Evolutionary conservation across 2,113 vertebrate species (phyloP).

Genomic region (Corapipo altera): DNA sequence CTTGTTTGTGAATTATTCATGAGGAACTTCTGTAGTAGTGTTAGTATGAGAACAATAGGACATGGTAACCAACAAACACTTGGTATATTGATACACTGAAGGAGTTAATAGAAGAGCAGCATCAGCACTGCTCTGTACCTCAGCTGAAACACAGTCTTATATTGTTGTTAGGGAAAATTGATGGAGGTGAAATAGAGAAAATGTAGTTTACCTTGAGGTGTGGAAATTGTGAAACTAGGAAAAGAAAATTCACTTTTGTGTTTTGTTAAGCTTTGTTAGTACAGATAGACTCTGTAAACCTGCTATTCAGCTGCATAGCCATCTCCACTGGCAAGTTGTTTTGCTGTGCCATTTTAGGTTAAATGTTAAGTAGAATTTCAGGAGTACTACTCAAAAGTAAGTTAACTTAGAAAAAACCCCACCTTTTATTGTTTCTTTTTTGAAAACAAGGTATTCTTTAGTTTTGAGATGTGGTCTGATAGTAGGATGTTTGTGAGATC

Average conservation of each 20-base stretch:
- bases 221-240: background rate
- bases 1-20: background rate
- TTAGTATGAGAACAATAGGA: background rate
- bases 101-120: background rate
- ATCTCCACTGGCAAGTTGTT: background rate
- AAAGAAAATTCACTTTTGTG: background rate
- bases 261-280: background rate
- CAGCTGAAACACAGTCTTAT: background rate
- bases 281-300: background rate
- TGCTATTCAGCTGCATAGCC: background rate
- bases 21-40: background rate
- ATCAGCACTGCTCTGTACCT: background rate
- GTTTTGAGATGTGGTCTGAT: background rate
- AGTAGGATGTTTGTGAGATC: background rate
- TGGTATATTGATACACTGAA: background rate
- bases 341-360: background rate
- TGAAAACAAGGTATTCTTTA: background rate
- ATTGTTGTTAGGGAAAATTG: background rate
- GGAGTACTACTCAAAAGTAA: background rate
- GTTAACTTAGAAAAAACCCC: fast-evolving
- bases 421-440: background rate
- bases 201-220: background rate
- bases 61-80: background rate
- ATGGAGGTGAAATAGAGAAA: background rate
- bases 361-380: background rate